These are phyloP conservation scores for Eubasilissa regina DNA, from an alignment of 1,140 invertebrate genomes.

Conservation along the genomic window DNA sequence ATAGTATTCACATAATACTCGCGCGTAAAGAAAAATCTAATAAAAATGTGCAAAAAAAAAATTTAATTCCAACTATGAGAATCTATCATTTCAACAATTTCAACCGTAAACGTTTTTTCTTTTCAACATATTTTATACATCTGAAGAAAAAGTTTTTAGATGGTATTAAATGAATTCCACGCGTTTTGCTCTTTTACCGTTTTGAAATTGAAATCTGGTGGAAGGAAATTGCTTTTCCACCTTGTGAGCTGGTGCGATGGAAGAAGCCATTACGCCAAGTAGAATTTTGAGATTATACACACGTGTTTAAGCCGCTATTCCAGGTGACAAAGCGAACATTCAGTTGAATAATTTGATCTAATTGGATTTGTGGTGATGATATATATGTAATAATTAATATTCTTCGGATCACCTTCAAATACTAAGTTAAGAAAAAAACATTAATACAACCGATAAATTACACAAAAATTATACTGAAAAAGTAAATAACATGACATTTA, in stretches of 20 bases:
- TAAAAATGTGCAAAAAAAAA: no score
- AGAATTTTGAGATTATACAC: slow-evolving; percentile 16
- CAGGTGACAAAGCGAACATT: slow-evolving; percentile 6
- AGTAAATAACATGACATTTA: no score
- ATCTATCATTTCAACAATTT: no score
- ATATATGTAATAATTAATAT: background rate
- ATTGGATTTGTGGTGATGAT: slow-evolving; percentile 10
- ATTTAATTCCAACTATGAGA: no score
- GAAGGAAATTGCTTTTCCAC: slow-evolving; percentile 59
- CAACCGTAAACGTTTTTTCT: no score
- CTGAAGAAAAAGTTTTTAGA: background rate
- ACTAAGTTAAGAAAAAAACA: no score
- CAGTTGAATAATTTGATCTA: background rate
- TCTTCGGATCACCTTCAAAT: no score
- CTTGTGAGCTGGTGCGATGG: slow-evolving; percentile 44
- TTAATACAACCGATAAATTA: no score
- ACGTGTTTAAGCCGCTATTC: slow-evolving; percentile 1
- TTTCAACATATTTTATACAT: background rate
- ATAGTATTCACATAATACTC: no score
- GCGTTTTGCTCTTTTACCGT: slow-evolving; percentile 47
- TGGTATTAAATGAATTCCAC: slow-evolving; percentile 3
- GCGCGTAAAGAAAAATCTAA: no score
- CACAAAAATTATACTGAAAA: no score
- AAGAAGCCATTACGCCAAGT: slow-evolving; percentile 43
- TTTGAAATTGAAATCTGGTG: slow-evolving; percentile 53